phyloP scores from a whole-genome alignment of 1,140 invertebrate species.

The Dendroctonus ponderosae region DNA sequence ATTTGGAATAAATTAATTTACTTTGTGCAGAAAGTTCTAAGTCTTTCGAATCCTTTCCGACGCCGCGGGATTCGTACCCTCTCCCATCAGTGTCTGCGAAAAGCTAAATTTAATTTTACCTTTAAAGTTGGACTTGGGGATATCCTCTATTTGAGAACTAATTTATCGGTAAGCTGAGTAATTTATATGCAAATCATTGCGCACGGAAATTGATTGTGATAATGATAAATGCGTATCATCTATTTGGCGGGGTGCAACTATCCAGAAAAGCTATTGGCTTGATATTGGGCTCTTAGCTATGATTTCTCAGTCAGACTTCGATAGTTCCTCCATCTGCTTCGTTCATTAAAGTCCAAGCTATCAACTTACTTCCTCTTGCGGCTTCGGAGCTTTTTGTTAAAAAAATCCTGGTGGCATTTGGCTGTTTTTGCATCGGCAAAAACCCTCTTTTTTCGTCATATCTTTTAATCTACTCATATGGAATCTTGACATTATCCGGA shows the following conservation, averaged over 20 bases:
- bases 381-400: too few relatives aligned
- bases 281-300: too few relatives aligned
- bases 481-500: slow-evolving; percentile 11
- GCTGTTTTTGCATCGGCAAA: background rate
- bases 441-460: background rate
- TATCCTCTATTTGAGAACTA: slow-evolving; percentile 6
- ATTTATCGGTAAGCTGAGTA: slow-evolving; percentile 12
- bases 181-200: slow-evolving; percentile 16
- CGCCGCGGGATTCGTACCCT: background rate
- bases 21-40: slow-evolving; percentile 22
- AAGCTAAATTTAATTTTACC: slow-evolving; percentile 17
- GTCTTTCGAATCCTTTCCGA: slow-evolving; percentile 19
- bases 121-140: slow-evolving; percentile 14
- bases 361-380: too few relatives aligned
- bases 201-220: background rate
- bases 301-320: too few relatives aligned
- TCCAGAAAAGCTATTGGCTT: too few relatives aligned
- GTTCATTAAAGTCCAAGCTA: too few relatives aligned
- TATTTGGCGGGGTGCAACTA: background rate
- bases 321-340: too few relatives aligned
- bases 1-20: slow-evolving; percentile 25
- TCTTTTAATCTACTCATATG: slow-evolving; percentile 1
- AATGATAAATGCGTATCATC: background rate
- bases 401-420: too few relatives aligned
- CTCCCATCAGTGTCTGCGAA: background rate